phyloP scores from a whole-genome alignment of 2,113 vertebrate genomes.

The Symphodus melops region DNA sequence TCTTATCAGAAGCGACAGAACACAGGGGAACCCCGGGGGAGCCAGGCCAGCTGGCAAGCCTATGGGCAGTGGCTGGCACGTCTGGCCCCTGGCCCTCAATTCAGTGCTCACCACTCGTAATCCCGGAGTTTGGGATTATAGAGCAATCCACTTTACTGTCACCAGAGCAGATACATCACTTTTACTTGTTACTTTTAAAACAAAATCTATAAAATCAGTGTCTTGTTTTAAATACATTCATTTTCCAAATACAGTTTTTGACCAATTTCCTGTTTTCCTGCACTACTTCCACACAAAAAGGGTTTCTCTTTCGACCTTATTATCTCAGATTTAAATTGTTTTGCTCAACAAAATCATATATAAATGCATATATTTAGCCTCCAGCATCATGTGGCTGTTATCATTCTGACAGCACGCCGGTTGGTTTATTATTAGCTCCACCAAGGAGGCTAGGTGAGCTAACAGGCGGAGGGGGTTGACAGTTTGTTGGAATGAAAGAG shows the following conservation, averaged over 20 bases:
- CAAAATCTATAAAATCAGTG: constrained; percentile 2
- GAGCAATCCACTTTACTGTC: constrained; percentile 43
- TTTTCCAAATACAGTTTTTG: not conserved
- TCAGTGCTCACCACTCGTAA: constrained; percentile 35
- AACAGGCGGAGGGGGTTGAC: constrained; percentile 31
- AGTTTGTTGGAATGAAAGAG: constrained; percentile 42
- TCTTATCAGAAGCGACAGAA: constrained; percentile 77
- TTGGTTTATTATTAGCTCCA: constrained; percentile 32
- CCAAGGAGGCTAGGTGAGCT: constrained; percentile 23
- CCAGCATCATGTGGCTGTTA: constrained; percentile 18
- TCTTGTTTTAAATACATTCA: not conserved
- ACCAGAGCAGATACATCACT: constrained; percentile 16
- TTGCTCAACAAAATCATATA: constrained; percentile 29
- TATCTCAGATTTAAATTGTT: constrained; percentile 15
- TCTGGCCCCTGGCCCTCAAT: constrained; percentile 53
- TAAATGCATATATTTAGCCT: constrained; percentile 32
- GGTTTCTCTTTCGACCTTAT: not conserved
- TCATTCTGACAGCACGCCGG: constrained; percentile 22
- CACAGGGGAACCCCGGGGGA: constrained; percentile 69
- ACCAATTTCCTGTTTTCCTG: not conserved
- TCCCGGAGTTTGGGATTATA: constrained; percentile 52
- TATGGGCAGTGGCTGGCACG: constrained; percentile 36
- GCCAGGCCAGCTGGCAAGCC: constrained; percentile 74
- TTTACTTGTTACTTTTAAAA: not conserved
- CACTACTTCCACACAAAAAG: not conserved